Conservation (phyloP, 2,113 vertebrate genomes). For the Dasyprocta punctata region DNA sequence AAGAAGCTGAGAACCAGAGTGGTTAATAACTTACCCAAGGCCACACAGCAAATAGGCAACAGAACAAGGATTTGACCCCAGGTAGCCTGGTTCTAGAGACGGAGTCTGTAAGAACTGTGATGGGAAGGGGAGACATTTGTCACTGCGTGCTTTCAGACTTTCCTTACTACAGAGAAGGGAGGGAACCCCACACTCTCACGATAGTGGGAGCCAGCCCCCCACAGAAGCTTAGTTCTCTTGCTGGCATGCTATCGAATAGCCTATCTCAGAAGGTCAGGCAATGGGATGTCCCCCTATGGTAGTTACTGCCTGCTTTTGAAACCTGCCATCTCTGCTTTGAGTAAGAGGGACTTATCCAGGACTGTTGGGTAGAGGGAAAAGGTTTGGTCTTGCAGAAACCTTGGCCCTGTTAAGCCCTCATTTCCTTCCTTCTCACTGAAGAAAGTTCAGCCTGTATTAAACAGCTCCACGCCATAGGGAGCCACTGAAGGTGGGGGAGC, state of each 20-base stretch:
- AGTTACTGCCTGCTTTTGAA: not conserved
- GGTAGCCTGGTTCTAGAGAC: not conserved
- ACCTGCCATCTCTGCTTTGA: not conserved
- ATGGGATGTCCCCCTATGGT: not conserved
- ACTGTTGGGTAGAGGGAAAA: not conserved
- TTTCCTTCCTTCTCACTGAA: not conserved
- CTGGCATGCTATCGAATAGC: not conserved
- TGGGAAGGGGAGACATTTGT: not conserved
- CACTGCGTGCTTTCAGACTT: not conserved
- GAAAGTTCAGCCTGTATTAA: not conserved
- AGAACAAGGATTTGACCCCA: not conserved
- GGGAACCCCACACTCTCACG: not conserved
- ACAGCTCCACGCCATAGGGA: not conserved
- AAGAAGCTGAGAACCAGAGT: not conserved
- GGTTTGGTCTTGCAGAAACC: not conserved
- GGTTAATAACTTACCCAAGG: not conserved
- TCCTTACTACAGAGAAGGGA: not conserved
- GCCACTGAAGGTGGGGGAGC: not conserved
- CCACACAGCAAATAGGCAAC: not conserved
- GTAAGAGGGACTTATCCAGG: not conserved
- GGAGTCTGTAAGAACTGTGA: not conserved
- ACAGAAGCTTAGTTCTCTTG: not conserved
- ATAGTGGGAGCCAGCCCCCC: not conserved
- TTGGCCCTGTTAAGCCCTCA: not conserved
- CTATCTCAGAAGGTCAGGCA: not conserved